Conservation (phyloP, 2,113 vertebrate genomes). For the Pleuronectes platessa region DNA sequence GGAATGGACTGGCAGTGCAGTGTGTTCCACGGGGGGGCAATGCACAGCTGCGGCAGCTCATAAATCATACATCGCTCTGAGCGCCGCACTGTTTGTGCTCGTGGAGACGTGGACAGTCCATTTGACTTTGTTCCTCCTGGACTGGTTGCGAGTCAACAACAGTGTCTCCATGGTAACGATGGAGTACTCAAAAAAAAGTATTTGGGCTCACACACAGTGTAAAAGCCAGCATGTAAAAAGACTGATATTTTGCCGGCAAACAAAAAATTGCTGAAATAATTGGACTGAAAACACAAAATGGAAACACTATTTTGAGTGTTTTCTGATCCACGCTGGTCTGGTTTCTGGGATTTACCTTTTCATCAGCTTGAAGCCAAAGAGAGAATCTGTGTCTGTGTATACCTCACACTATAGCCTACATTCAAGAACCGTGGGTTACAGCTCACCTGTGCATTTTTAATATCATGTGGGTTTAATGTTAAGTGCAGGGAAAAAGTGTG, state of each 20-base stretch:
- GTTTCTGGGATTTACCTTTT: not conserved
- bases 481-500: no score
- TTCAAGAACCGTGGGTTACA: not conserved
- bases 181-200: not conserved
- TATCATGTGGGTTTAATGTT: no score
- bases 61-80: conserved; percentile 50
- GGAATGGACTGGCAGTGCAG: conserved; percentile 28
- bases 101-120: conserved; percentile 11
- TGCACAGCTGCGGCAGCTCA: conserved; percentile 34
- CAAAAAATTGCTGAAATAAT: conserved; percentile 25
- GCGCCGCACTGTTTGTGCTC: conserved; percentile 1
- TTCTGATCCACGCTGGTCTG: not conserved
- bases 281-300: conserved; percentile 20
- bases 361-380: not conserved
- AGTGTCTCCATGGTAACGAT: conserved; percentile 9
- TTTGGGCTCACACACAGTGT: conserved; percentile 1
- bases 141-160: not conserved
- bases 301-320: not conserved
- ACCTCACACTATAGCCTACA: not conserved
- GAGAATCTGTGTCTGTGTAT: not conserved
- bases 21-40: conserved; percentile 9
- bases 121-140: conserved; percentile 15
- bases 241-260: conserved; percentile 6
- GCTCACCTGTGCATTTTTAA: no score
- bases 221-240: conserved; percentile 23